A percentile compares a stretch with the other conserved stretches of the same genome.
Evolutionary conservation across 2,888 invertebrate genomes (phyloP).

Genomic region (Rotaria sp.): DNA sequence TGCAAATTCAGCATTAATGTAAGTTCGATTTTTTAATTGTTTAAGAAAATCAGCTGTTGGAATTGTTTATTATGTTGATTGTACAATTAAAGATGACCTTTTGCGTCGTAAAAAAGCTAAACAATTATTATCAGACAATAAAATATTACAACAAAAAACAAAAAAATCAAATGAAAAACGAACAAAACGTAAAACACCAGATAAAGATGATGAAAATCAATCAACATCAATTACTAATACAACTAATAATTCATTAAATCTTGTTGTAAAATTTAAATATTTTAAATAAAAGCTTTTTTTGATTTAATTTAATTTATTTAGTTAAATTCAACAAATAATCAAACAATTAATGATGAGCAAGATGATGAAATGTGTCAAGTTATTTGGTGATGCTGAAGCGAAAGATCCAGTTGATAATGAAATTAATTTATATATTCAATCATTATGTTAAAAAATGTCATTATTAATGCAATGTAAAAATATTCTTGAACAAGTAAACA

Average conservation of each 20-base stretch:
- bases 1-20: not conserved
- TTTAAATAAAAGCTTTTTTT: too few species aligned
- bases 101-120: not conserved
- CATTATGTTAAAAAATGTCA: slow-evolving; percentile 12
- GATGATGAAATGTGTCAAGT: slow-evolving; percentile 27
- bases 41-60: slow-evolving; percentile 6
- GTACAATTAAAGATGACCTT: slow-evolving; percentile 21
- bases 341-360: not conserved
- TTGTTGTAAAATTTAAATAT: too few species aligned
- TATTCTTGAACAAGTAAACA: slow-evolving; percentile 6
- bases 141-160: not conserved
- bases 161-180: slow-evolving; percentile 18
- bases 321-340: not conserved
- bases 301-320: not conserved
- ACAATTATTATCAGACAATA: not conserved
- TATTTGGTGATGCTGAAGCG: slow-evolving; percentile 28
- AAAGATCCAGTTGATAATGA: slow-evolving; percentile 30
- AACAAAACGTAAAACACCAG: slow-evolving; percentile 3
- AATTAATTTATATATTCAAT: not conserved
- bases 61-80: slow-evolving; percentile 16
- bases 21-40: not conserved
- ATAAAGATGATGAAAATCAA: not conserved
- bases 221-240: not conserved
- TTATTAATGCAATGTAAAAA: slow-evolving; percentile 20
- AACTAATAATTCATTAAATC: not conserved